These are phyloP conservation scores for Dipus sagitta DNA, from an alignment of 2,797 vertebrate genomes.

Conservation along the genomic window DNA sequence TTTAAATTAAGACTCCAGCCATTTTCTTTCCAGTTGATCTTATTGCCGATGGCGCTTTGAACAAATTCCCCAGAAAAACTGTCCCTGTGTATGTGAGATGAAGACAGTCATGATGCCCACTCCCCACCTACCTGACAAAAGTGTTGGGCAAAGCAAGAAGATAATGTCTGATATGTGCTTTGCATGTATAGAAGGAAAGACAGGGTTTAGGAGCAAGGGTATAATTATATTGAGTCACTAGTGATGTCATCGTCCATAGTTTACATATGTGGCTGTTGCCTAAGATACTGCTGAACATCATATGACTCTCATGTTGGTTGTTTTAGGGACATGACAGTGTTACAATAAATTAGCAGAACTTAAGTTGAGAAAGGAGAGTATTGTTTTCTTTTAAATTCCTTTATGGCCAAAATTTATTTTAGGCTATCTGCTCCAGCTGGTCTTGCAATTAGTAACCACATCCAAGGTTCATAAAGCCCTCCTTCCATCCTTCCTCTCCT, in stretches of 20 bases:
- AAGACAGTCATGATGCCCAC: background rate
- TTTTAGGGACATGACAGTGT: slow-evolving; percentile 24
- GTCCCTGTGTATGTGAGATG: background rate
- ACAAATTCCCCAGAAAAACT: slow-evolving; percentile 33
- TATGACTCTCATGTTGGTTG: background rate
- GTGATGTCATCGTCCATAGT: background rate
- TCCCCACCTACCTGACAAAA: background rate
- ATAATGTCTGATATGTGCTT: background rate
- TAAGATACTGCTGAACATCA: slow-evolving; percentile 42
- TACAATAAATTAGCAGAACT: slow-evolving; percentile 14
- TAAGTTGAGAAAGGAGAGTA: slow-evolving; percentile 11
- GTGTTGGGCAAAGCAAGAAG: background rate
- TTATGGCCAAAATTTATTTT: background rate
- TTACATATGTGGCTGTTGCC: background rate
- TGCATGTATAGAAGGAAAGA: slow-evolving; percentile 54
- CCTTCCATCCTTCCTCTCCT: background rate
- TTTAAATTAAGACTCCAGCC: slow-evolving; percentile 51
- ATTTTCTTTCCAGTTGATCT: slow-evolving; percentile 53
- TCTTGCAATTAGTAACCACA: background rate
- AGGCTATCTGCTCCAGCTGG: background rate
- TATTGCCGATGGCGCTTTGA: background rate
- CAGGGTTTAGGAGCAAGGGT: background rate
- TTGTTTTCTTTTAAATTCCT: slow-evolving; percentile 40
- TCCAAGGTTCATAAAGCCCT: background rate
- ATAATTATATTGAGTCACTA: slow-evolving; percentile 47